Evolutionary conservation across 1,140 invertebrate genomes (phyloP).

Genomic region (Papilio aristodemus): DNA sequence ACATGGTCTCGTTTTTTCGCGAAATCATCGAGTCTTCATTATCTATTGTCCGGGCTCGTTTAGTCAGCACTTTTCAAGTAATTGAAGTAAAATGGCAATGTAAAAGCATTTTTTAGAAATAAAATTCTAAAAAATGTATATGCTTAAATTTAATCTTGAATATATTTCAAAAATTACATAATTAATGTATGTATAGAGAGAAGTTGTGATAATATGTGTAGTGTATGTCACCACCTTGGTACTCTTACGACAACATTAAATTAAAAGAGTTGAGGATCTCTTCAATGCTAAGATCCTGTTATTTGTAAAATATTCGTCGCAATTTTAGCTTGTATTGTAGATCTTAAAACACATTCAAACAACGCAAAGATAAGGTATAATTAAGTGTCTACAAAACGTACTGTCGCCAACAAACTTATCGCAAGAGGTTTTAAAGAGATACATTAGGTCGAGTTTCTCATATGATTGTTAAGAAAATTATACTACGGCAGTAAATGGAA

Average conservation of each 20-base stretch:
- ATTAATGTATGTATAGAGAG: too few species aligned
- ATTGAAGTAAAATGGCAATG: constrained; percentile 1
- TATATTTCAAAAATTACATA: too few species aligned
- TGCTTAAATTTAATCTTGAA: too few species aligned
- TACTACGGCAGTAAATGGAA: neutral
- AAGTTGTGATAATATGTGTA: too few species aligned
- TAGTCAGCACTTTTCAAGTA: constrained; percentile 13
- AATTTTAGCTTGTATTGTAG: neutral
- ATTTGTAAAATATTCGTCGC: neutral
- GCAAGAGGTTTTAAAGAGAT: neutral
- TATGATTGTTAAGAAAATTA: neutral
- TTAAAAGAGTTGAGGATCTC: too few species aligned
- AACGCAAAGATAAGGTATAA: constrained; percentile 14
- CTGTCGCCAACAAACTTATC: constrained; percentile 14
- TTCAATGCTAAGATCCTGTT: too few species aligned
- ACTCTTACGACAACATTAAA: too few species aligned
- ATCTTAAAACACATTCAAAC: constrained; percentile 11
- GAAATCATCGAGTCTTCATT: constrained; percentile 12
- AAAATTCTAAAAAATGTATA: too few species aligned
- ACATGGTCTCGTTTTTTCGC: constrained; percentile 12
- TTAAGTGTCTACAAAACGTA: neutral
- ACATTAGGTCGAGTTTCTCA: neutral
- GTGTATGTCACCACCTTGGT: too few species aligned
- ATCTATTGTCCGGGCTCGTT: constrained; percentile 16
- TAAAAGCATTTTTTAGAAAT: neutral